Base-by-base conservation (phyloP, 2,113 vertebrate species). In the Saguinus imperator region DNA sequence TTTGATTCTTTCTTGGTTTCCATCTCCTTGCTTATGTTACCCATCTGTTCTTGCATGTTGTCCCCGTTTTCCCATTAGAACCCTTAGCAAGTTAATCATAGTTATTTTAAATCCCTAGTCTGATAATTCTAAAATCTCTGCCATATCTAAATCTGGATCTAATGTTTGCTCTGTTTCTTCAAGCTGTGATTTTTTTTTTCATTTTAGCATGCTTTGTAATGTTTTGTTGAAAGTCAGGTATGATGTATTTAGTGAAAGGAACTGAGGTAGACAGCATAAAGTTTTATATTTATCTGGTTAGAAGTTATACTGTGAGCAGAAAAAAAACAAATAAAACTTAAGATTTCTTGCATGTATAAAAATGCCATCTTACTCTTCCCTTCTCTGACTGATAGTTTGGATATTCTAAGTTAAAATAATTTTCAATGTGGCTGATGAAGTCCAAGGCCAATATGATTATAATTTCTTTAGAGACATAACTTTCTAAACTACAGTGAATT, bases 111-210 rank as follows among this genome's bases (percentile, higher is more conserved):
- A 77, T 87, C 55, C 37, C 17, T 3, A 23, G 29, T 48, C 20
- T 82, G 70, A n/a, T 76, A 82, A 87, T 81, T 87, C 14, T n/a
- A 87, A 40, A 86, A 73, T 91, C 27, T 94, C 81, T 87, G 72
- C 55, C 21, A 4, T 57, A 58, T 95, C 29, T 94, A 55, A 58
- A 29, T 87, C n/a, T 93, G 40, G 17, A 82, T 50, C 43, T 43
- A 21, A 75, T 81, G 23, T 40, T 83, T 40, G 18, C 32, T 89
- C 43, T 81, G 7, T 75, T 13, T 94, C n/a, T 68, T 91, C 17
- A 61, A 81, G 64, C 14, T 55, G 50, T 43, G 23, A 7, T 61
- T 8, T 29, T 29, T 64, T 64, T 92, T 77, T 40, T 25, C 43
- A 17, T 76, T 32, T 88, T 91, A n/a, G 13, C 32, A 35, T 61